Evolutionary conservation across 2,888 invertebrate species (phyloP), one percentile per base, ranked within the genome.

Genomic region (Aphidius colemani): DNA sequence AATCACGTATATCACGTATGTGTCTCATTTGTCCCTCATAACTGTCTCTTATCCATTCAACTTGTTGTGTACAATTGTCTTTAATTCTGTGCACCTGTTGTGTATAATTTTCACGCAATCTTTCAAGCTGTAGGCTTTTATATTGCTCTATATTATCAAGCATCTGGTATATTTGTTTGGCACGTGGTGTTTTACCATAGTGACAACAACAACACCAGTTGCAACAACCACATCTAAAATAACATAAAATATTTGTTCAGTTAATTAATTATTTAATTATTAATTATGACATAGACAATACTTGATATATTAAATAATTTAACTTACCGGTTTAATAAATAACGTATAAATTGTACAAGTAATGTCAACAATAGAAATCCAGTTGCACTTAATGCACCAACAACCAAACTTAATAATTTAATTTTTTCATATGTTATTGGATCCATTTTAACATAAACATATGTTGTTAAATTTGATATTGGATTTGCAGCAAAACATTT

Each of bases 41-140:
- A 80, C 95, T 96, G 78, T 89, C 93, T 77, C 95, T 91, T 71
- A 97, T 93, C 90, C 94, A 94, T 76, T 96, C 96, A 85, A 96
- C 92, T 84, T 96, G 96, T 79, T 93, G 93, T 40, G 91, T 89
- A 80, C 96, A 97, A 78, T 97, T 96, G 77, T 96, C 96, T 78
- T 93, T 92, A 75, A 97, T 95, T 70, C 93, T 88, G 82, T 92
- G 91, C 72, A 96, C 94, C 87, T 96, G 96, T 81, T 90, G 89
- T 58, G 94, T 90, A 82, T 97, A 97, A 83, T 96, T 96, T 80
- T 96, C 96, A 41, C 95, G 86, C 67, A 97, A 84, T 74, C 90
- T 89, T 74, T 96, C 95, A 75, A 96, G 84, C 78, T 96, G 95
- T 78, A 91, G 93, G 67, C 90, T 90, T 83, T 95, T 95, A 84